Base-by-base conservation (phyloP, 2,888 invertebrate genomes). In the Margaritifera margaritifera region DNA sequence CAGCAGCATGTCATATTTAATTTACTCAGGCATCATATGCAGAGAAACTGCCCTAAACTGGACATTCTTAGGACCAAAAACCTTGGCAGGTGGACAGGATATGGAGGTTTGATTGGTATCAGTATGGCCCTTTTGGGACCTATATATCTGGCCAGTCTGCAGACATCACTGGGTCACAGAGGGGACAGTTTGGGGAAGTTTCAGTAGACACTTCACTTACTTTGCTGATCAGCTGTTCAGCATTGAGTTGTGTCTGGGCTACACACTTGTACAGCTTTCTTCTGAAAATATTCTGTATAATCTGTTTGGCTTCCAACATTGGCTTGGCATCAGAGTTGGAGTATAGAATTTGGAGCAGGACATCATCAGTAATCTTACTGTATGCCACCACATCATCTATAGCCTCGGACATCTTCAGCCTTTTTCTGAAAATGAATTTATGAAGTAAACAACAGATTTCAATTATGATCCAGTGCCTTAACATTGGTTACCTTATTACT, bases 331-430 rank as follows among this genome's bases (percentile, higher is more conserved):
- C 42, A 2, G 42, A 42, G 42, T 11, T 68, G 0, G 85, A 84
- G 58, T 72, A 66, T 15, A 80, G 71, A 22, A 86, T 81, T 61
- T 69, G 66, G 55, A 80, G 74, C 66, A 80, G 80, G 8, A 85
- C 69, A 57, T 75, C 20, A 71, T 87, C 87, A 6, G 81, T 84
- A 61, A 86, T 31, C 62, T 84, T 74, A n/a, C 75, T 71, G 75
- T 71, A 86, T 11, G 86, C 86, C 51, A 68, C 76, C 80, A 85
- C 83, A 68, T 87, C 85, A 64, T 84, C 61, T 25, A 83, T 79
- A 5, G 80, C 63, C 54, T 86, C 80, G 0, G 82, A 80, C 72
- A 87, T 75, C 56, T 62, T 77, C 19, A 58, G 2, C 53, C 52
- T 11, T 52, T 69, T 64, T 22, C 81, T 81, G 72, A n/a, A 67